Percentiles rank a stretch among this genome's conserved stretches.
Evolutionary conservation across 2,888 invertebrate genomes (phyloP).

Genomic region (Torymus aiolomorphi): DNA sequence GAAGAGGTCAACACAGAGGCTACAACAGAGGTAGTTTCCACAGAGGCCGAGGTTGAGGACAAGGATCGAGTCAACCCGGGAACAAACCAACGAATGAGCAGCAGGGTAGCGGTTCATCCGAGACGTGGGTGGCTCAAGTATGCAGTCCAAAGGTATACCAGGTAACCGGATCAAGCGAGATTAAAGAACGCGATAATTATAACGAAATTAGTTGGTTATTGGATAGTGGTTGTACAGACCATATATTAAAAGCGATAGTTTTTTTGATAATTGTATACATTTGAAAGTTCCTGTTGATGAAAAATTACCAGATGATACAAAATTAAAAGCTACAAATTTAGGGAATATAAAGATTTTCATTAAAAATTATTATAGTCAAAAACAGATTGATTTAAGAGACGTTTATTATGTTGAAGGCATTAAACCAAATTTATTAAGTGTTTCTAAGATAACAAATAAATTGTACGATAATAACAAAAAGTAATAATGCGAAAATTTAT

Average conservation of each 20-base stretch:
- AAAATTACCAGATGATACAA: neutral
- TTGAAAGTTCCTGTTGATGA: neutral
- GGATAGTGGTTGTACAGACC: too few species aligned
- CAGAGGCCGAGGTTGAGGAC: too few species aligned
- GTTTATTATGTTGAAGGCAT: too few species aligned
- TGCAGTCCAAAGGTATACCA: too few species aligned
- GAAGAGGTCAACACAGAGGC: constrained; percentile 1
- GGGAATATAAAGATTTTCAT: neutral
- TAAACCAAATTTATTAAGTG: neutral
- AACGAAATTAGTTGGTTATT: too few species aligned
- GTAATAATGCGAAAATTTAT: neutral
- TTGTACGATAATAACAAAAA: neutral
- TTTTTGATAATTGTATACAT: neutral
- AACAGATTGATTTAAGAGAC: too few species aligned
- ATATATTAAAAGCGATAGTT: too few species aligned
- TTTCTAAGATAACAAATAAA: neutral
- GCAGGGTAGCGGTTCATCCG: too few species aligned
- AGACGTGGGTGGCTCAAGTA: too few species aligned
- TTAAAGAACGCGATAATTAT: too few species aligned
- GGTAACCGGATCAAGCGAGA: too few species aligned
- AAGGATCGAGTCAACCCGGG: neutral
- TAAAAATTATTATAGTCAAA: neutral
- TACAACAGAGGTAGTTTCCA: constrained; percentile 7
- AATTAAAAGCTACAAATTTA: neutral
- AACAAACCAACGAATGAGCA: too few species aligned